A percentile compares a stretch with the other conserved stretches of the same genome.
Conservation (phyloP, 2,888 invertebrate species). For the Trachelus stipa region DNA sequence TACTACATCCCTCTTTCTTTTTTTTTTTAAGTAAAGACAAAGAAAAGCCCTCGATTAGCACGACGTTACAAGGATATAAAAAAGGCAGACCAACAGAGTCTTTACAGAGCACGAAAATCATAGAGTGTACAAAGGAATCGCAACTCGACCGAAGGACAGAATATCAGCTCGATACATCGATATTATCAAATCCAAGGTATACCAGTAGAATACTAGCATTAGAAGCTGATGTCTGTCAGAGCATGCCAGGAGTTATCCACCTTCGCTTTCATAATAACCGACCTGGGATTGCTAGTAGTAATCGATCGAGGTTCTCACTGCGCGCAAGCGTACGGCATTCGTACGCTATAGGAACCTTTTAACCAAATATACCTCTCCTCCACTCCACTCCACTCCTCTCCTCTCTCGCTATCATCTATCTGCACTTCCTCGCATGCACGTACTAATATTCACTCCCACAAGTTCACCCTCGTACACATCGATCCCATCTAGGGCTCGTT, state of each 20-base stretch:
- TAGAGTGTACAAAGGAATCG: no score
- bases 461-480: slow-evolving; percentile 23
- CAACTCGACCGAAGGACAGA: no score
- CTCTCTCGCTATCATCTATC: slow-evolving; percentile 22
- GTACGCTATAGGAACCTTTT: no score
- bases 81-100: no score
- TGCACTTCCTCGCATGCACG: slow-evolving; percentile 16
- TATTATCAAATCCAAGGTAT: no score
- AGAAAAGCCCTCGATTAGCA: not conserved
- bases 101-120: no score
- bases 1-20: not conserved
- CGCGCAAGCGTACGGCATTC: slow-evolving; percentile 51
- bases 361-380: slow-evolving; percentile 5
- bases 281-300: not conserved
- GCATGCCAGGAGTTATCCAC: no score
- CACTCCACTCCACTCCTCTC: not conserved
- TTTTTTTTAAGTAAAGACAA: not conserved
- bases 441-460: slow-evolving; percentile 15
- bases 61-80: slow-evolving; percentile 27
- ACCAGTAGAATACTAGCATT: no score
- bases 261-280: no score
- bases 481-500: slow-evolving; percentile 25
- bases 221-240: no score
- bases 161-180: no score
- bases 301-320: slow-evolving; percentile 55